Evolutionary conservation across 2,888 invertebrate genomes (phyloP).

Genomic region (Nematopogon swammerdamellus): DNA sequence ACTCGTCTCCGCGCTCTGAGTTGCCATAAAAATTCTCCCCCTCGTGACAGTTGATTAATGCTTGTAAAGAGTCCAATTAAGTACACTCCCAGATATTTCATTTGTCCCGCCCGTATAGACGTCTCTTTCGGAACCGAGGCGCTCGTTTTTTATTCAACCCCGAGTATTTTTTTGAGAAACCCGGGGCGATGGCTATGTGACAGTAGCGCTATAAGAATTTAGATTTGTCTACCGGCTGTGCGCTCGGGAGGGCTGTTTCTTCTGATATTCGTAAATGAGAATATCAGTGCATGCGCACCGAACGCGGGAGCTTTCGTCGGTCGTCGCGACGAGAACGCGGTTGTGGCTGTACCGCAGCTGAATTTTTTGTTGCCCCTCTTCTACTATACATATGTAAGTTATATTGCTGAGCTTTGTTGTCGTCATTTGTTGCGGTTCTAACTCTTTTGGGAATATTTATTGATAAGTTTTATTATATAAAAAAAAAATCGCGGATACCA

Average conservation of each 20-base stretch:
- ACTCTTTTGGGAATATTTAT: too few relatives aligned
- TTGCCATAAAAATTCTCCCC: conserved; percentile 45
- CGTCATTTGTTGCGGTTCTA: too few relatives aligned
- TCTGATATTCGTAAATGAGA: too few relatives aligned
- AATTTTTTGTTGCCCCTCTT: too few relatives aligned
- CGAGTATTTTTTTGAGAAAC: neutral
- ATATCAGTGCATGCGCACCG: too few relatives aligned
- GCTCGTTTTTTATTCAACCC: conserved; percentile 4
- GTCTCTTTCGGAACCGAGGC: conserved; percentile 1
- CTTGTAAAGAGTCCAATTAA: conserved; percentile 52
- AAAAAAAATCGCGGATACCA: too few relatives aligned
- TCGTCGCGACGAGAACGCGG: too few relatives aligned
- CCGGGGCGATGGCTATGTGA: neutral
- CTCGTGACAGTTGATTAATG: conserved; percentile 44
- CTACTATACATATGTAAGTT: too few relatives aligned
- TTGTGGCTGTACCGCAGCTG: too few relatives aligned
- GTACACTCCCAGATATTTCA: conserved; percentile 34
- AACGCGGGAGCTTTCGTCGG: too few relatives aligned
- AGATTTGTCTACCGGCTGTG: neutral
- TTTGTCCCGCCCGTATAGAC: conserved; percentile 32
- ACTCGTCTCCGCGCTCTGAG: conserved; percentile 10
- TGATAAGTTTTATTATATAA: too few relatives aligned
- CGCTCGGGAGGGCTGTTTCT: neutral
- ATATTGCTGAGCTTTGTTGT: too few relatives aligned
- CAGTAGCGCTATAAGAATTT: neutral